These are phyloP conservation scores for Cephus pygmeus DNA, from an alignment of 2,888 invertebrate species.

Conservation along the genomic window DNA sequence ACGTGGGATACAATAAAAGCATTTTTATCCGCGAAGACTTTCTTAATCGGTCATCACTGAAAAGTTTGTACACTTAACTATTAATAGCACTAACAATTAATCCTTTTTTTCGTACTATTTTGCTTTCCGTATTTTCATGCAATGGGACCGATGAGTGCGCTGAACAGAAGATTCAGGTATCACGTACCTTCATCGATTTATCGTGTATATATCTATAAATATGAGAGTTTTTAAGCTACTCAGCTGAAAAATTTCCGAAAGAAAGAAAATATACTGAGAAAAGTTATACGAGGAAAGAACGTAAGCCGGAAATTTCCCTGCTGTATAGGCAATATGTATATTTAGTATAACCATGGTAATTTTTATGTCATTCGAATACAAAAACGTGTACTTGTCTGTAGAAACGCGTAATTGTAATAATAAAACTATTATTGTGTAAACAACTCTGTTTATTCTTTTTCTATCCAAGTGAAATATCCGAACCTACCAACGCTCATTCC, in stretches of 20 bases:
- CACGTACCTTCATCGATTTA: not conserved
- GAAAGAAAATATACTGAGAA: not conserved
- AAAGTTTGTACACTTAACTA: not conserved
- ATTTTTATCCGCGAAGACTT: not conserved
- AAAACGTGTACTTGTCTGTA: not conserved
- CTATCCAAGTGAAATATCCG: not conserved
- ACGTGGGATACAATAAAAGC: not conserved
- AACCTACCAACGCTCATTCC: not conserved
- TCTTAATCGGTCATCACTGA: not conserved
- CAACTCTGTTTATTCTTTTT: not conserved
- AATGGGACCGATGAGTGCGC: not conserved
- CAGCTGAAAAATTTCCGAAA: not conserved
- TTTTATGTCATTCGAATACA: not conserved
- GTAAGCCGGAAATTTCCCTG: not conserved
- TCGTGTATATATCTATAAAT: constrained; percentile 3
- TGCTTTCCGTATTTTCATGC: not conserved
- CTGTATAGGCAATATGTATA: constrained; percentile 2
- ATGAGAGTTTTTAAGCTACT: not conserved
- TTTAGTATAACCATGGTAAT: not conserved
- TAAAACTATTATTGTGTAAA: not conserved
- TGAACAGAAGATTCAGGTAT: not conserved
- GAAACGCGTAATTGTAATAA: not conserved
- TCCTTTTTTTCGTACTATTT: not conserved
- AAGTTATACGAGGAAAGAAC: not conserved
- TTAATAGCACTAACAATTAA: not conserved